These are phyloP conservation scores for Nomada fabriciana DNA, from an alignment of 2,888 invertebrate genomes.

Conservation along the genomic window DNA sequence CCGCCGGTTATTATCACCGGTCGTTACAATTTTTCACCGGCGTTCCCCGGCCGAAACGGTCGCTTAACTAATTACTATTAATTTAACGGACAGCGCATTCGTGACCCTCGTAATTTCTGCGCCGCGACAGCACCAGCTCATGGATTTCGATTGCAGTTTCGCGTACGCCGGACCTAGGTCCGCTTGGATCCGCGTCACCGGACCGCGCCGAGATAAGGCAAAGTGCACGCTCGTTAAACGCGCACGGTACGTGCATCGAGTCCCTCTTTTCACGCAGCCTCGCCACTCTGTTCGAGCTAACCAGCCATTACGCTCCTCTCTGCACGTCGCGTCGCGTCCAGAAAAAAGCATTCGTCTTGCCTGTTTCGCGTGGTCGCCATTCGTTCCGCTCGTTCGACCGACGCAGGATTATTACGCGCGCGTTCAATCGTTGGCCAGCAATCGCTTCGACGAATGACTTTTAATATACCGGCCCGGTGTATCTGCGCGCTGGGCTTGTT, in stretches of 20 bases:
- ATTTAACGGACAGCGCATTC: conserved; percentile 43
- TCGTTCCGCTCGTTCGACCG: neutral
- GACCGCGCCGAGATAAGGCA: conserved; percentile 22
- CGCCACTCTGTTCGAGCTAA: conserved; percentile 51
- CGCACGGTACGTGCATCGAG: conserved; percentile 16
- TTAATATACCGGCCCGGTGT: conserved; percentile 10
- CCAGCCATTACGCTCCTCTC: conserved; percentile 50
- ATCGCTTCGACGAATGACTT: conserved; percentile 15
- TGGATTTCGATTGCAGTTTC: conserved; percentile 33
- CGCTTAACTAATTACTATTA: conserved; percentile 61
- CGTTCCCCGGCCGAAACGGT: conserved; percentile 34
- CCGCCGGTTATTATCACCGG: conserved; percentile 53
- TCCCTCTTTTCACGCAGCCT: conserved; percentile 37
- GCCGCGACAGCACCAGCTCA: conserved; percentile 26
- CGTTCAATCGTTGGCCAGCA: conserved; percentile 11
- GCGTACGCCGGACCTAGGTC: neutral
- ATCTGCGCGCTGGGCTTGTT: too few species aligned
- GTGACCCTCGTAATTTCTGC: conserved; percentile 36
- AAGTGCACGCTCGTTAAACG: conserved; percentile 47
- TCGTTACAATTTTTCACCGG: conserved; percentile 55
- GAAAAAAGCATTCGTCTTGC: conserved; percentile 4
- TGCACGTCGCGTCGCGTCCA: neutral
- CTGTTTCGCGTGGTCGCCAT: neutral
- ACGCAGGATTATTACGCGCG: conserved; percentile 6
- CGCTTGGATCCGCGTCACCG: neutral